These are phyloP conservation scores for Diplolepis rosae DNA, from an alignment of 2,888 invertebrate species.

Conservation along the genomic window DNA sequence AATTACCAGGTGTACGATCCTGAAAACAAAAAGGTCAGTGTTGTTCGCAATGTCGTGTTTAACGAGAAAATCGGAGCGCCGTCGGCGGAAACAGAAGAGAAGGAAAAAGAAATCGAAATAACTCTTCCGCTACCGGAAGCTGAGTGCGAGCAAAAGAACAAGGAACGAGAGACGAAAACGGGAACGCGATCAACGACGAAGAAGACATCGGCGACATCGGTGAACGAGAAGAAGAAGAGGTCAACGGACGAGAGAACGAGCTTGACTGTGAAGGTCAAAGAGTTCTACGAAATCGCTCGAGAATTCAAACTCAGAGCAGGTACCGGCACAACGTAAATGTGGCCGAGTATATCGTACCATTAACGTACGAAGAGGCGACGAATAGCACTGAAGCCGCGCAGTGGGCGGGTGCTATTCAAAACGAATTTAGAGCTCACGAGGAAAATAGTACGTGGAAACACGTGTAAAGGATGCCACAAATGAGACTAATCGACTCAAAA, in stretches of 20 bases:
- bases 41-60: constrained; percentile 54
- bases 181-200: too few relatives aligned
- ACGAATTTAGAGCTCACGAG: neutral
- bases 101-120: constrained; percentile 15
- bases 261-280: too few relatives aligned
- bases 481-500: neutral
- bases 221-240: neutral
- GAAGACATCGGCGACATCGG: too few relatives aligned
- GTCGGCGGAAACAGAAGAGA: constrained; percentile 18
- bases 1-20: constrained; percentile 55
- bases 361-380: neutral
- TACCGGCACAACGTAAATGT: neutral
- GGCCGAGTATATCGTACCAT: neutral
- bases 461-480: neutral
- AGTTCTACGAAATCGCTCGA: too few relatives aligned
- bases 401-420: neutral
- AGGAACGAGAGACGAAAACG: too few relatives aligned
- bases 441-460: neutral
- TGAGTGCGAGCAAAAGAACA: too few relatives aligned
- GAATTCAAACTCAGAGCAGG: too few relatives aligned
- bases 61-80: constrained; percentile 44
- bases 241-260: too few relatives aligned
- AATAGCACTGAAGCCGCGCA: neutral
- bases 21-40: constrained; percentile 40
- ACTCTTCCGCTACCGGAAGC: too few relatives aligned